These are phyloP conservation scores for Heliconius charithonia DNA, from an alignment of 2,888 invertebrate genomes.

Conservation along the genomic window DNA sequence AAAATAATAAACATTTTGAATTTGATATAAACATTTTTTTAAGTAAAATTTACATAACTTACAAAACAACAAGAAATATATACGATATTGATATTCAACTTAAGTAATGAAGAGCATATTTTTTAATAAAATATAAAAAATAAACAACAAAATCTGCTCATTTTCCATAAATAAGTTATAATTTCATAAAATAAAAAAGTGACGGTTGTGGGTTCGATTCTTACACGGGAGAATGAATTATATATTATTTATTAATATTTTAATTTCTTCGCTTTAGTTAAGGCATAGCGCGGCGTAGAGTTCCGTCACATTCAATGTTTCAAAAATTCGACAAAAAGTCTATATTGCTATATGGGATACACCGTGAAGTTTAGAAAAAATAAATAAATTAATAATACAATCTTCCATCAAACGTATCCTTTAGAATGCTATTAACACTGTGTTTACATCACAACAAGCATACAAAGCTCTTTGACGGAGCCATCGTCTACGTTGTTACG, in stretches of 20 bases:
- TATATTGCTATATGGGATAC: background rate
- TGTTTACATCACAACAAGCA: constrained; percentile 29
- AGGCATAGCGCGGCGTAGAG: no score
- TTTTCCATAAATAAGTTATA: background rate
- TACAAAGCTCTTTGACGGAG: constrained; percentile 36
- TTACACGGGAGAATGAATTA: background rate
- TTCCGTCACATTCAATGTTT: no score
- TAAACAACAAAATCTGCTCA: background rate
- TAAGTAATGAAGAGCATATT: no score
- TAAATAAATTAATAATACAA: background rate
- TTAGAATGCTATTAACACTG: constrained; percentile 12
- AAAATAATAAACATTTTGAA: no score
- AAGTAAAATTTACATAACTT: no score
- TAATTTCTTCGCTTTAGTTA: no score
- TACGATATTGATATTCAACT: no score
- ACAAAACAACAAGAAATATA: no score
- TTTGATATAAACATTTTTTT: no score
- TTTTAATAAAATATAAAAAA: no score
- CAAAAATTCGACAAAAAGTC: no score
- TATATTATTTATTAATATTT: background rate
- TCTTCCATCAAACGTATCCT: background rate
- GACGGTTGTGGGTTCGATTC: background rate
- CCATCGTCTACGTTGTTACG: constrained; percentile 39
- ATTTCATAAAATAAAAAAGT: background rate
- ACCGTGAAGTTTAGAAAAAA: background rate